A percentile compares a stretch with the other conserved stretches of the same genome.
Evolutionary conservation across 2,113 vertebrate species (phyloP).

Genomic region (Leucoraja erinaceus): DNA sequence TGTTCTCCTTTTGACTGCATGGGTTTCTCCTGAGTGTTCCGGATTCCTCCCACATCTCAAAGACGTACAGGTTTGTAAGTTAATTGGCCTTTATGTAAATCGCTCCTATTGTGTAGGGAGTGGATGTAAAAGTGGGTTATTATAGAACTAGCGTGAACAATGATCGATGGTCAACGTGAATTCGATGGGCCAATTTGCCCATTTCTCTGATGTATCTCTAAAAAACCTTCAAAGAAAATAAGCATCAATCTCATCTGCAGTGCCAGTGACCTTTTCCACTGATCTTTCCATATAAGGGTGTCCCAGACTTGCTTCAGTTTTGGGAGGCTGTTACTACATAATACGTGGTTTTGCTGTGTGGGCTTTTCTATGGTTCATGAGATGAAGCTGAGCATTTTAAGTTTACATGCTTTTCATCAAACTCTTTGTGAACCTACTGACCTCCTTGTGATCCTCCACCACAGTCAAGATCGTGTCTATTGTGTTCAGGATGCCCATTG

Average conservation of each 20-base stretch:
- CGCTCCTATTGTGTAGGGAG: too few relatives aligned
- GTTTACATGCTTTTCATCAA: slow-evolving; percentile 34
- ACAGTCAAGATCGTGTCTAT: slow-evolving; percentile 93
- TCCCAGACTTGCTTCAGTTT: neutral
- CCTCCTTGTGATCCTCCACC: slow-evolving; percentile 92
- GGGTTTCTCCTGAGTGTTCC: too few relatives aligned
- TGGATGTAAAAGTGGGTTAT: too few relatives aligned
- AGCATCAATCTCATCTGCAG: neutral
- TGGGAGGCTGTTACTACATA: neutral
- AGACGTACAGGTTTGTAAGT: too few relatives aligned
- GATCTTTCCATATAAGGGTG: neutral
- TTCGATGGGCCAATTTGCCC: too few relatives aligned
- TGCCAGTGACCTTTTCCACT: neutral
- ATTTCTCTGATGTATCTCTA: too few relatives aligned
- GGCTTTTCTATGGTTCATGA: neutral
- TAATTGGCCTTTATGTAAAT: too few relatives aligned
- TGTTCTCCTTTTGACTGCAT: too few relatives aligned
- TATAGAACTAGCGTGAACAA: too few relatives aligned
- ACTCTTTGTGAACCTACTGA: slow-evolving; percentile 43
- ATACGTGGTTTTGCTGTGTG: neutral
- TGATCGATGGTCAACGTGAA: too few relatives aligned
- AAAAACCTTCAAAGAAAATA: neutral
- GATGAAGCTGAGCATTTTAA: neutral
- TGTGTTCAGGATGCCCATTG: slow-evolving; percentile 87
- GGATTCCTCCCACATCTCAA: too few relatives aligned